Conservation (phyloP, 2,888 invertebrate species). For the Sinotaia quadrata region DNA sequence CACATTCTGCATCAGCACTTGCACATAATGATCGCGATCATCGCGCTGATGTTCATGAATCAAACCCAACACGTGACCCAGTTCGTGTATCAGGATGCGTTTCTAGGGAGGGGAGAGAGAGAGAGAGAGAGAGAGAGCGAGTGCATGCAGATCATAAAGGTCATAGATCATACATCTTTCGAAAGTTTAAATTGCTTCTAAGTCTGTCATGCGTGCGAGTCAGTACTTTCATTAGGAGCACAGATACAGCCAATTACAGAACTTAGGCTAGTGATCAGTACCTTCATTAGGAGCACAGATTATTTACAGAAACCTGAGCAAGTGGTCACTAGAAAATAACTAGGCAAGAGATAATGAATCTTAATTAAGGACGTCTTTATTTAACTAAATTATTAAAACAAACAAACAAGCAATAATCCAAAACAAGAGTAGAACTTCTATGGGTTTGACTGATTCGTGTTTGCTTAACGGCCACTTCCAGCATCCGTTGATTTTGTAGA, state of each 20-base stretch:
- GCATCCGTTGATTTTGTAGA: no score
- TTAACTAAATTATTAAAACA: no score
- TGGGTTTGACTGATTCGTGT: no score
- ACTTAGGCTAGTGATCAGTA: no score
- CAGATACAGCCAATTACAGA: background rate
- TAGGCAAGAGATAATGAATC: no score
- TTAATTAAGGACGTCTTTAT: no score
- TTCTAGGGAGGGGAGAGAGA: slow-evolving; percentile 26
- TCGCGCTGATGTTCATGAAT: slow-evolving; percentile 42
- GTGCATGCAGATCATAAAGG: background rate
- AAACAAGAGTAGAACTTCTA: no score
- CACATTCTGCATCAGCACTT: slow-evolving; percentile 33
- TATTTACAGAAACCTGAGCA: no score
- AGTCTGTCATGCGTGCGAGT: background rate
- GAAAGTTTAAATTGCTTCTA: background rate
- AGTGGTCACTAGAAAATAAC: no score
- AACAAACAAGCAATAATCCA: no score
- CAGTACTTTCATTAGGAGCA: background rate
- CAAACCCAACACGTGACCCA: slow-evolving; percentile 41
- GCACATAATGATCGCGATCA: slow-evolving; percentile 37
- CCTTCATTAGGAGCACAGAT: no score
- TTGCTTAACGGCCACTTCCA: no score
- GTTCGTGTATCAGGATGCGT: slow-evolving; percentile 38
- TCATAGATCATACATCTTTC: background rate
- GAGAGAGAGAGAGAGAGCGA: background rate